phyloP scores from a whole-genome alignment of 2,888 invertebrate species.

The Drosophila ustulata region DNA sequence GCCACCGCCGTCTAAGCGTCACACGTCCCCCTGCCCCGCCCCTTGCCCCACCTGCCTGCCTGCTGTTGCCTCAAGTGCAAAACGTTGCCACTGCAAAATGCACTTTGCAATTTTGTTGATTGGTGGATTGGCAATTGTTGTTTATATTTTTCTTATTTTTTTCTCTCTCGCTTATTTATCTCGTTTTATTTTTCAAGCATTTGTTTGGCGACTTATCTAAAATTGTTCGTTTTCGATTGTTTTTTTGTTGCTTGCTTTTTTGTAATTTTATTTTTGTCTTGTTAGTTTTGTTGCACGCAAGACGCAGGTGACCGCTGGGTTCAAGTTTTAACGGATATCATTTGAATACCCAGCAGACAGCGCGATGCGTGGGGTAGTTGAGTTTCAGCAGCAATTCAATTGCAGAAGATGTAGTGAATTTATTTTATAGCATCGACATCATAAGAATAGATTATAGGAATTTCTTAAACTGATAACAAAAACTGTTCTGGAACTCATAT shows the following conservation, averaged over 20 bases:
- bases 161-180: constrained; percentile 32
- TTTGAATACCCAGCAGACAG: constrained; percentile 43
- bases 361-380: neutral
- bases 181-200: constrained; percentile 55
- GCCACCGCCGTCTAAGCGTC: constrained; percentile 43
- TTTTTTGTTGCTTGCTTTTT: constrained; percentile 9
- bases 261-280: constrained; percentile 1
- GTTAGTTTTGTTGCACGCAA: constrained; percentile 53
- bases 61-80: constrained; percentile 64
- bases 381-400: neutral
- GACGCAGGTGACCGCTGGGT: constrained; percentile 75
- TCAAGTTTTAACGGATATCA: constrained; percentile 79
- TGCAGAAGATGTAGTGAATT: neutral
- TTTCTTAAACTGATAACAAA: too few species aligned
- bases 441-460: too few species aligned
- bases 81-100: constrained; percentile 78
- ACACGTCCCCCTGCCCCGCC: constrained; percentile 16
- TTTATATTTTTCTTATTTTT: constrained; percentile 16
- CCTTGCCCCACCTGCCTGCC: neutral
- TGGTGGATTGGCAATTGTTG: constrained; percentile 73
- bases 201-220: constrained; percentile 67
- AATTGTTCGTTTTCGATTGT: constrained; percentile 47
- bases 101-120: constrained; percentile 78
- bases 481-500: too few species aligned
- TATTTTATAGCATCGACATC: too few species aligned